These are phyloP conservation scores for Drosophila diplacantha DNA, from an alignment of 2,888 invertebrate species.

Conservation along the genomic window DNA sequence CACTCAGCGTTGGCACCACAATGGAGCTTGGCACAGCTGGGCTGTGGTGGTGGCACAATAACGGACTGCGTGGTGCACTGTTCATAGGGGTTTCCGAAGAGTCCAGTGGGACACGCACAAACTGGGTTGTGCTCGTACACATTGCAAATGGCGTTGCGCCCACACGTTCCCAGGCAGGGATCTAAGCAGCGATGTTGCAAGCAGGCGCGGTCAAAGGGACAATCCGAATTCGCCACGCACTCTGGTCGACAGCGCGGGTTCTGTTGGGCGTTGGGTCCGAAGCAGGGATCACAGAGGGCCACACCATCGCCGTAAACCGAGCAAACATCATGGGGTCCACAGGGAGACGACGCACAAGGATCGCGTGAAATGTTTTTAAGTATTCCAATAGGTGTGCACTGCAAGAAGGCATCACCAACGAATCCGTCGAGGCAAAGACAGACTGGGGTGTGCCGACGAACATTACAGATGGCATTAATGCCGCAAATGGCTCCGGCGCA, in stretches of 20 bases:
- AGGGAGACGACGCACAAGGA: slow-evolving; percentile 89
- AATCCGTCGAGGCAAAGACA: slow-evolving; percentile 88
- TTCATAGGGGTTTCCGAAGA: slow-evolving; percentile 87
- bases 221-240: slow-evolving; percentile 89
- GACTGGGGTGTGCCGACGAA: slow-evolving; percentile 89
- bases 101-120: slow-evolving; percentile 83
- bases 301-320: slow-evolving; percentile 85
- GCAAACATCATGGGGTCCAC: slow-evolving; percentile 83
- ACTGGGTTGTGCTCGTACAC: slow-evolving; percentile 86
- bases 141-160: slow-evolving; percentile 84
- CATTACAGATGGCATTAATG: slow-evolving; percentile 87
- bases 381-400: slow-evolving; percentile 82
- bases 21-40: slow-evolving; percentile 83
- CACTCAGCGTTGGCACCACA: slow-evolving; percentile 88
- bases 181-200: slow-evolving; percentile 85
- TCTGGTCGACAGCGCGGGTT: slow-evolving; percentile 89
- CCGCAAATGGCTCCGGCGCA: slow-evolving; percentile 88
- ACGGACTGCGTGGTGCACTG: slow-evolving; percentile 82
- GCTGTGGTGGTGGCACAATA: slow-evolving; percentile 68
- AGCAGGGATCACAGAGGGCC: slow-evolving; percentile 88
- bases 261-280: slow-evolving; percentile 82
- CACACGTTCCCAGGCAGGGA: slow-evolving; percentile 89
- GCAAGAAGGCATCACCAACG: slow-evolving; percentile 88
- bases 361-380: slow-evolving; percentile 82
- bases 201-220: slow-evolving; percentile 87